Evolutionary conservation across 1,140 invertebrate genomes (phyloP), one percentile per base, ranked within the genome.

Genomic region (Pseudomyrmex pallidus): DNA sequence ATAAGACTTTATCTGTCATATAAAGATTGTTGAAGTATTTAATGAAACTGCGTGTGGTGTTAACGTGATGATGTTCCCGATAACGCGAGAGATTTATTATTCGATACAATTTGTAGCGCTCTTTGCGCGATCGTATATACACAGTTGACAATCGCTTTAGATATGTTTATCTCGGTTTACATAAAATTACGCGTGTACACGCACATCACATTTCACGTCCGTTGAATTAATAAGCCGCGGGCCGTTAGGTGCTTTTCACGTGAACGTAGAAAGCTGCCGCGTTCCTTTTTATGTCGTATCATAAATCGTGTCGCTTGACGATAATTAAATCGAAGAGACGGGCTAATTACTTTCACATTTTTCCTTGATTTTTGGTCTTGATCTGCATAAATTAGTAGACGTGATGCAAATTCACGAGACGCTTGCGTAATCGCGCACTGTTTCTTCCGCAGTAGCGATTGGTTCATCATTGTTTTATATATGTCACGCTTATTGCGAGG

Each of bases 281-380:
- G 48, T 80, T 66, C 59, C 12, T 9, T 22, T 78, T 59, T 35
- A 61, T 7, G 20, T n/a, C 1, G 44, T 70, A 48, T 15, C 54
- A 80, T 72, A 80, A 80, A 80, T 59, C 8, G 12, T 15, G 12
- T 12, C 66, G 22, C 20, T 72, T 35, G 50, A 46, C 1, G 15
- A 50, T 61, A 59, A 72, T 80, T 57, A 78, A 80, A 3, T 59
- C 44, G 5, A 1, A 80, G 3, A 80, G 54, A 72, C 8, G 10
- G 44, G 54, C 54, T 72, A 80, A 80, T 80, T 80, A 48, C 54
- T 80, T 80, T 72, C 54, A 80, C 76, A 72, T 72, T 61, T 61
- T 80, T 80, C 7, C 44, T 72, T 50, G 10, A 20, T 70, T 72
- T 72, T 80, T 80, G 72, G n/a, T 7, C 44, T 70, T 15, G 7